Conservation (phyloP, 2,797 vertebrate genomes). For the Chaetophractus vellerosus region DNA sequence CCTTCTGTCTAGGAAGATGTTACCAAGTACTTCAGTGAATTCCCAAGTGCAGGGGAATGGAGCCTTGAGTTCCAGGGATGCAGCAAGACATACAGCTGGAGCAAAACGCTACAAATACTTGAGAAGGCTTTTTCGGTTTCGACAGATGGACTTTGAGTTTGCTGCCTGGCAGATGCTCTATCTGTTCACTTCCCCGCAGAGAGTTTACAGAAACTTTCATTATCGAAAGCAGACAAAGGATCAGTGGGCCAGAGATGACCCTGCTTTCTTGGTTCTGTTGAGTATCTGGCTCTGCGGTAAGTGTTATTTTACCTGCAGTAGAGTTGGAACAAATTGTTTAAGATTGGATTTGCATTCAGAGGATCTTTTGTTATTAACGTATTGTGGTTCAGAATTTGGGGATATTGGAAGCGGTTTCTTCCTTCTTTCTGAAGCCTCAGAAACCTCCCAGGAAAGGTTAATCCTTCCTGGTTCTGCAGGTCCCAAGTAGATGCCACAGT, state of each 20-base stretch:
- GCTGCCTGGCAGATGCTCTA: constrained; percentile 99
- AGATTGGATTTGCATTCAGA: background rate
- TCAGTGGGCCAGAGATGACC: constrained; percentile 99
- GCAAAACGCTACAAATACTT: constrained; percentile 99
- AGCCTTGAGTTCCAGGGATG: constrained; percentile 91
- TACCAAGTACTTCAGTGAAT: constrained; percentile 93
- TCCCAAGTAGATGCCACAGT: background rate
- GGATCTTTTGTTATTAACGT: background rate
- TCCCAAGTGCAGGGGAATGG: constrained; percentile 92
- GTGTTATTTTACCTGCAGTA: constrained; percentile 68
- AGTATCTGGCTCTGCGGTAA: constrained; percentile 98
- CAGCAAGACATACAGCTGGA: constrained; percentile 96
- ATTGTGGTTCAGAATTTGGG: constrained; percentile 40
- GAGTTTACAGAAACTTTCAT: constrained; percentile 99
- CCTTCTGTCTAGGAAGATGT: constrained; percentile 91
- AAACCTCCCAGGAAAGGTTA: background rate
- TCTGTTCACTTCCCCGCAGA: constrained; percentile 97
- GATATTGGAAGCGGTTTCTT: constrained; percentile 8
- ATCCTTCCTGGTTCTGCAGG: background rate
- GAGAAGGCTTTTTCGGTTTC: constrained; percentile 95
- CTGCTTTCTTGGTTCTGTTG: constrained; percentile 96
- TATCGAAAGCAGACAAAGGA: constrained; percentile 99
- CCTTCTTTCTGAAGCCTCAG: background rate
- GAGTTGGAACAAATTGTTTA: background rate
- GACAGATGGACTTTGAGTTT: constrained; percentile 99